Evolutionary conservation across 2,888 invertebrate genomes (phyloP).

Genomic region (Ceramica pisi): DNA sequence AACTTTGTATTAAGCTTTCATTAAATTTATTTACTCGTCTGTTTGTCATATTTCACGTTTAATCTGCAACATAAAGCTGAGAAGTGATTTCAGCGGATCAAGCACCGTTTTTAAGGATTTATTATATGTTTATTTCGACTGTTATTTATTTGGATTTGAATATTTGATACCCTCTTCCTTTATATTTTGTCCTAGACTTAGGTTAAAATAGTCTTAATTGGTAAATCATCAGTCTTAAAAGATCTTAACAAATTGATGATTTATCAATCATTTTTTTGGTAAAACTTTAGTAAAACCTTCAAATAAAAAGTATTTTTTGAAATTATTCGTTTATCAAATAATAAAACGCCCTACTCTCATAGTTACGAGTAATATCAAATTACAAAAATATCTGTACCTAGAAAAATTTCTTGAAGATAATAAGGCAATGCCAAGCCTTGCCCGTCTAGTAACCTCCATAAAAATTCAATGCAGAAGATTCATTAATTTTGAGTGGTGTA

Average conservation of each 20-base stretch:
- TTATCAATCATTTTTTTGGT: too few relatives aligned
- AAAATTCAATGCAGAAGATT: not conserved
- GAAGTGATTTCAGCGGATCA: constrained; percentile 9
- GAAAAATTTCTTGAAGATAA: not conserved
- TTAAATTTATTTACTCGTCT: not conserved
- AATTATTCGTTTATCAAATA: not conserved
- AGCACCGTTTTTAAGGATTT: not conserved
- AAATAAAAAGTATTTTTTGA: too few relatives aligned
- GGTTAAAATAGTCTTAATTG: not conserved
- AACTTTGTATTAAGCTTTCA: constrained; percentile 1
- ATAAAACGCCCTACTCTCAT: too few relatives aligned
- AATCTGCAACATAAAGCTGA: constrained; percentile 1
- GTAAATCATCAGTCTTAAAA: not conserved
- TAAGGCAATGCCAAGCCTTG: not conserved
- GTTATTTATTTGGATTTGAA: not conserved
- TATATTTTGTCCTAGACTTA: not conserved
- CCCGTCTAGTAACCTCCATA: not conserved
- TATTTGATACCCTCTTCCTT: not conserved
- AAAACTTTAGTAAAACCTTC: too few relatives aligned
- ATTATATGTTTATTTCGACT: constrained; percentile 14
- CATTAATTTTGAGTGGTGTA: not conserved
- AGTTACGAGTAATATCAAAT: not conserved
- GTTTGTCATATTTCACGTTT: constrained; percentile 13
- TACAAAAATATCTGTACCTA: not conserved
- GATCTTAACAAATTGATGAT: too few relatives aligned